Evolutionary conservation across 2,113 vertebrate species (phyloP).

Genomic region (Brachypodius melanocephalos): DNA sequence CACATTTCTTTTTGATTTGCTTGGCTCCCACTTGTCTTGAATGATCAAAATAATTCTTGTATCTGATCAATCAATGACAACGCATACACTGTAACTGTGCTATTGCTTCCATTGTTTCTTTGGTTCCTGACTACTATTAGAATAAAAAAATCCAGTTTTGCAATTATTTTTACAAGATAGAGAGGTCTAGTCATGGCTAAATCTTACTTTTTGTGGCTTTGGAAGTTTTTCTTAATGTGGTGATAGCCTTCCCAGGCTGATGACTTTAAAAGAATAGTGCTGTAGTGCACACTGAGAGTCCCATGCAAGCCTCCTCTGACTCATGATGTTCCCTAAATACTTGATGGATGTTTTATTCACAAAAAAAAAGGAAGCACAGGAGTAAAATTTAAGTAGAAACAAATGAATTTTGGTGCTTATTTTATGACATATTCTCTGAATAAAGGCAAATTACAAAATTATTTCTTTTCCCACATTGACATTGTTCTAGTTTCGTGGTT

Average conservation of each 20-base stretch:
- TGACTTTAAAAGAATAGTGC: neutral
- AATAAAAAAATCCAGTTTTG: neutral
- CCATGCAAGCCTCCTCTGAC: neutral
- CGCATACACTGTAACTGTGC: neutral
- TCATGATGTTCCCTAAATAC: neutral
- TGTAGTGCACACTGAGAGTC: neutral
- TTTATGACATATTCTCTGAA: slow-evolving; percentile 17
- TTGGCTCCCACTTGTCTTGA: neutral
- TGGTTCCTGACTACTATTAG: neutral
- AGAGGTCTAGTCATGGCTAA: neutral
- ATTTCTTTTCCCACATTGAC: neutral
- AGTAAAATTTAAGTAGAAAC: slow-evolving; percentile 51
- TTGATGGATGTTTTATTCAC: slow-evolving; percentile 54
- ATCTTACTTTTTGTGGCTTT: neutral
- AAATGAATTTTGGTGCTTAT: slow-evolving; percentile 39
- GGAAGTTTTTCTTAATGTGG: neutral
- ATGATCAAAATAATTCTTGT: neutral
- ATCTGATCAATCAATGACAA: neutral
- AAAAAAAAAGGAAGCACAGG: neutral
- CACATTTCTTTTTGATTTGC: neutral
- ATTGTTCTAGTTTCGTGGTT: neutral
- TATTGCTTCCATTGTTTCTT: neutral
- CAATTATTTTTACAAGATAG: neutral
- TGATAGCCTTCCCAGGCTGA: neutral
- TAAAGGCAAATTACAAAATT: neutral